Evolutionary conservation across 2,888 invertebrate species (phyloP), one percentile per base, ranked within the genome.

Genomic region (Athalia circularis): DNA sequence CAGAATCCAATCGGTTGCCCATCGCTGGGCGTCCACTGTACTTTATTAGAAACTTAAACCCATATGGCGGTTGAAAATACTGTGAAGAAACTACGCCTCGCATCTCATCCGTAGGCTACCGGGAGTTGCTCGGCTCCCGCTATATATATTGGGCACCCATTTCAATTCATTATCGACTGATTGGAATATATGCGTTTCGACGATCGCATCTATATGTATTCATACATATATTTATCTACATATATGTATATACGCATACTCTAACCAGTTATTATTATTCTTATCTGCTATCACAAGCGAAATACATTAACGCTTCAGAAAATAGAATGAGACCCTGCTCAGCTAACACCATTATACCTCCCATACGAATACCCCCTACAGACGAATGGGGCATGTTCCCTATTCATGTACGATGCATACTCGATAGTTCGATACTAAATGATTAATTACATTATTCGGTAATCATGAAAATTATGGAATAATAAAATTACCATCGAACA

Each of bases 111-210:
- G 75, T 75, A 75, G 52, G 75, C 75, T 75, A 64, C 75, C 75
- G 64, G 64, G 75, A 75, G 75, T 62, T 29, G 50, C 50, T 75
- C 50, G 48, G 50, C 50, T 50, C 29, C 74, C 29, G 74, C n/a
- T 45, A 72, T 72, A 59, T 72, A 47, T 72, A 62, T 75, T 52
- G 75, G 64, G 75, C 75, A 75, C 62, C 64, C 75, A 75, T 75
- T 75, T 75, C 75, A 75, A 75, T 75, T 75, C 75, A 75, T 75
- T 75, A 75, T 75, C 75, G 75, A 62, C 75, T 75, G 75, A 75
- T 75, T 75, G 75, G 75, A 75, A 75, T 75, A 75, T 75, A 75
- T 75, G 75, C 50, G 75, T 75, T 75, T 62, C 75, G 75, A 64
- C 75, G 75, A 75, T 75, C 75, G 75, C 75, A 75, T 75, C 75